phyloP scores from a whole-genome alignment of 2,888 invertebrate genomes.

The Caradrina clavipalpis region DNA sequence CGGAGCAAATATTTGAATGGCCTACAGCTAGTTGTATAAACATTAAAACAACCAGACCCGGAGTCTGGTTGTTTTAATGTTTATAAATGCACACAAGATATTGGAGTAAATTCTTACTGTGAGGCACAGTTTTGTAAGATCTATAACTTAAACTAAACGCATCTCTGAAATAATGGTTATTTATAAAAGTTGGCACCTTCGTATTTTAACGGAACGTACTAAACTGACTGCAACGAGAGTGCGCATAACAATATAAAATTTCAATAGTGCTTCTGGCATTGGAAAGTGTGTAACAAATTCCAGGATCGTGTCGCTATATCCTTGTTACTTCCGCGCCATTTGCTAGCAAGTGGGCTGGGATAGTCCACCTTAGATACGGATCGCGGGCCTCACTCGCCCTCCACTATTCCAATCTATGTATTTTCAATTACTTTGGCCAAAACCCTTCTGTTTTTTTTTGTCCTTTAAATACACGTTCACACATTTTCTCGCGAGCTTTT shows the following conservation, averaged over 20 bases:
- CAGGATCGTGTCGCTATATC: constrained; percentile 83
- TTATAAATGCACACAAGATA: no score
- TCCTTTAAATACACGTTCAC: constrained; percentile 48
- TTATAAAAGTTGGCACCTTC: constrained; percentile 27
- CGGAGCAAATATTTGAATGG: no score
- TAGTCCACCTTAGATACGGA: constrained; percentile 88
- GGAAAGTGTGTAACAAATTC: constrained; percentile 82
- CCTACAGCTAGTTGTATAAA: no score
- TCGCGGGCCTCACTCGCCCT: constrained; percentile 73
- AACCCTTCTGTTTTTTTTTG: constrained; percentile 64
- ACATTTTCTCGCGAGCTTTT: constrained; percentile 54
- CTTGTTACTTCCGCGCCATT: constrained; percentile 87
- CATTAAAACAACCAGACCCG: no score
- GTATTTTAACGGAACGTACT: constrained; percentile 27
- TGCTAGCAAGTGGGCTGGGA: constrained; percentile 87
- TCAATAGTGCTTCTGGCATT: constrained; percentile 74
- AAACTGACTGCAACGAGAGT: constrained; percentile 22
- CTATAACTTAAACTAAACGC: constrained; percentile 26
- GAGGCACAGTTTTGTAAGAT: constrained; percentile 12
- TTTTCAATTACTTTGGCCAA: constrained; percentile 81
- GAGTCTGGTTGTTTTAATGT: no score
- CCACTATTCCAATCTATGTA: constrained; percentile 79
- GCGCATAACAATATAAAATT: constrained; percentile 69
- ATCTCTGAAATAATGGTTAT: constrained; percentile 23
- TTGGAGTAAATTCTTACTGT: no score